Evolutionary conservation across 2,888 invertebrate genomes (phyloP), one percentile per base, ranked within the genome.

Genomic region (Torymus aiolomorphi): DNA sequence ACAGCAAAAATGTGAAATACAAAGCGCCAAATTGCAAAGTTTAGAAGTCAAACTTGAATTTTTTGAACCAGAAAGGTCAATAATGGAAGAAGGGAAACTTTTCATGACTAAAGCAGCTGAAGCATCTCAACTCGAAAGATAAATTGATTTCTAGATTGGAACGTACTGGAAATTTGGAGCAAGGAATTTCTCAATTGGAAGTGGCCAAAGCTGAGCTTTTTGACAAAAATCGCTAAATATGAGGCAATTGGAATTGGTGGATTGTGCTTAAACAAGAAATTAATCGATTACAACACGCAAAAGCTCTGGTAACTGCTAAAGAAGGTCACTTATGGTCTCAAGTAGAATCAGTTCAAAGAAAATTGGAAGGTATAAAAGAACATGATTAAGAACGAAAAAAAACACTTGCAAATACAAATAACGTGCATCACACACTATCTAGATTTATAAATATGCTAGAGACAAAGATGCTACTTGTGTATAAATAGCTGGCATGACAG

Each of bases 371-470:
- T 82, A 18, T 88, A 1, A 78, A 84, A 13, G 86, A 85, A 69
- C 88, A 87, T 76, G 88, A 86, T 31, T 94, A 95, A 81, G 94
- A 94, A 83, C 93, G 92, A 1, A 92, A 92, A 1, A 93, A 94
- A 81, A 92, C 94, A 71, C 90, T 94, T 14, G 92, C 92, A 0
- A 95, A 95, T 18, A 86, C 94, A 71, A 92, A 92, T 80, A 90
- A 90, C 0, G 93, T 93, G 0, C 92, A 94, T 11, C 95, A 95
- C 85, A 94, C 94, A 79, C 93, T 95, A 83, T 94, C 95, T 86
- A 94, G 92, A 82, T 92, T 95, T 70, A 93, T 95, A 76, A 93
- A 94, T 80, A 92, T 95, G 4, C 91, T 96, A 85, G 95, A 96
- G 88, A 95, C 95, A 87, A 94, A 95, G 84, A 89, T 96, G 75